phyloP scores from a whole-genome alignment of 2,113 vertebrate genomes.

The Hystrix brachyura region DNA sequence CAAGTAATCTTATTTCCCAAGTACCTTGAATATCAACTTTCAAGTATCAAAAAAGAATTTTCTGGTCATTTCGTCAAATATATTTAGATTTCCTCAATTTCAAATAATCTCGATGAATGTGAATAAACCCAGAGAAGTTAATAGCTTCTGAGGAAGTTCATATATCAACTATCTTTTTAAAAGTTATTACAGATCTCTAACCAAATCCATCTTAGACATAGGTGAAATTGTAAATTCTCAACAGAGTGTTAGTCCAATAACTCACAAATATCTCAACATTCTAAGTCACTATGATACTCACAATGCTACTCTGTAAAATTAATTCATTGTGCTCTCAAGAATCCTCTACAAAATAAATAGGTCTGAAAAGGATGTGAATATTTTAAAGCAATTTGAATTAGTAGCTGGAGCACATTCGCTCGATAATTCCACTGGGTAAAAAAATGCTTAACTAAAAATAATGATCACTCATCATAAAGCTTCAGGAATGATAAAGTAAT shows the following conservation, averaged over 20 bases:
- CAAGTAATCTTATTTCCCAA: background rate
- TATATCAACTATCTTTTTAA: background rate
- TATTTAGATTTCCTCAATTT: constrained; percentile 18
- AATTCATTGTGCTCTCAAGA: background rate
- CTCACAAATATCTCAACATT: background rate
- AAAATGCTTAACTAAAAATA: background rate
- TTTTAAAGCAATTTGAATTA: background rate
- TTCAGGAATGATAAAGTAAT: background rate
- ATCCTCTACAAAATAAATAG: background rate
- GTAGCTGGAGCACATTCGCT: background rate
- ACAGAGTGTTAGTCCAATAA: background rate
- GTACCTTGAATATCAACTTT: background rate
- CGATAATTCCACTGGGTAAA: background rate
- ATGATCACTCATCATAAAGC: background rate
- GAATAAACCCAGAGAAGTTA: background rate
- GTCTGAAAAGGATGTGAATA: background rate
- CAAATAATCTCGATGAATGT: background rate
- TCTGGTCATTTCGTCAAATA: background rate
- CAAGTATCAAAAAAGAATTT: background rate
- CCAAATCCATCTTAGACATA: background rate
- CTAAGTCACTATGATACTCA: background rate
- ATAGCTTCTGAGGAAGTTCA: background rate
- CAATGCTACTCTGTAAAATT: background rate
- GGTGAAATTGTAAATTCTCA: background rate
- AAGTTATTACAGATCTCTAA: background rate